Evolutionary conservation across 2,888 invertebrate genomes (phyloP).

Genomic region (Dichetophora obliterata): DNA sequence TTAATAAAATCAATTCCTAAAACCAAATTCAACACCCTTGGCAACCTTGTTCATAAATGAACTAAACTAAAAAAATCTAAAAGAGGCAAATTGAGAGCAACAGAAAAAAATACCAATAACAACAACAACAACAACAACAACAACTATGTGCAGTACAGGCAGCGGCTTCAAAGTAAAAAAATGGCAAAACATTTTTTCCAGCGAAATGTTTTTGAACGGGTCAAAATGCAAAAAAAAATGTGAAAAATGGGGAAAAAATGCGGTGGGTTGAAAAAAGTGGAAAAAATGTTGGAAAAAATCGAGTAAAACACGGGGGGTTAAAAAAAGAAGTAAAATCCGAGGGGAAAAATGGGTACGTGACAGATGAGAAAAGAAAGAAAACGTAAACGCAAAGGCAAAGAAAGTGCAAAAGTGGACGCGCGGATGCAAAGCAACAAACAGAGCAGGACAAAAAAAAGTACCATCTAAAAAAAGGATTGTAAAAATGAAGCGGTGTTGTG

Average conservation of each 20-base stretch:
- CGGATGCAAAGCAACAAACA: slow-evolving; percentile 10
- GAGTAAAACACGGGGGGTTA: background rate
- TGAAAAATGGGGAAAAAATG: background rate
- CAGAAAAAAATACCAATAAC: slow-evolving; percentile 13
- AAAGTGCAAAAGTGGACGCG: background rate
- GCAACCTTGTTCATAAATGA: slow-evolving; percentile 36
- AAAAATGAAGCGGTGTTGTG: slow-evolving; percentile 18
- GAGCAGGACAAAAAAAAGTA: background rate
- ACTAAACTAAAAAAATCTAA: slow-evolving; percentile 51
- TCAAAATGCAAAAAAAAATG: slow-evolving; percentile 36
- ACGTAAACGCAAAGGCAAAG: background rate
- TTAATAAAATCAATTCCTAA: too few relatives aligned
- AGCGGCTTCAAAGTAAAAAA: slow-evolving; percentile 12
- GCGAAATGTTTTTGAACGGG: slow-evolving; percentile 38
- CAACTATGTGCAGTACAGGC: background rate
- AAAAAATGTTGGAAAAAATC: background rate
- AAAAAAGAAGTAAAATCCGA: background rate
- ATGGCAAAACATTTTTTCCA: slow-evolving; percentile 37
- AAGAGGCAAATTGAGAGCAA: slow-evolving; percentile 14
- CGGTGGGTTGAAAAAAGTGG: background rate
- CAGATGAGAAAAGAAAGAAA: slow-evolving; percentile 22
- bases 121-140: slow-evolving; percentile 26
- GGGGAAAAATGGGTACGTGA: slow-evolving; percentile 1
- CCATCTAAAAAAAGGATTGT: slow-evolving; percentile 1
- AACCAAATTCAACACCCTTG: background rate